Base-by-base conservation (phyloP, 2,113 vertebrate species). In the Colossoma macropomum region DNA sequence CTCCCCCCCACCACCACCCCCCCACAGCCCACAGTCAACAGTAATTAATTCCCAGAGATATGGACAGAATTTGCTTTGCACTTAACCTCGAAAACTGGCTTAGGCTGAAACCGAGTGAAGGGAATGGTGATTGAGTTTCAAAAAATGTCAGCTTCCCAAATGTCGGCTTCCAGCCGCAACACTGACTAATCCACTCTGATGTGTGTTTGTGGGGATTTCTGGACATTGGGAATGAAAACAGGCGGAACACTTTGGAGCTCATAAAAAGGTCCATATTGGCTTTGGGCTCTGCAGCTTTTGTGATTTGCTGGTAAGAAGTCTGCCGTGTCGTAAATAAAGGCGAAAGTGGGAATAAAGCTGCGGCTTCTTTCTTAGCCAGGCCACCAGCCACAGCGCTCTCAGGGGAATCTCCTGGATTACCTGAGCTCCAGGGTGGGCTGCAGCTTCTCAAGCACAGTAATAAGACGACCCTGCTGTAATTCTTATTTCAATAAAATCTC, bases 401-500 rank as follows among this genome's bases (percentile, higher is more conserved):
- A 45, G 38, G 13, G 52, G 34, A 48, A 80, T 77, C 82, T 59
- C 27, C 73, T 72, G 73, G 77, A 84, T 83, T 60, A 83, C 56
- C 66, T 71, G 69, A 66, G 66, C 81, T 86, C 82, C 73, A 83
- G 81, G 66, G 77, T 73, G 72, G 81, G 41, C 72, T n/a, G 30
- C 48, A 17, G 32, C 52, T 76, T 72, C 62, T 60, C 11, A 56
- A 63, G 78, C 23, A 45, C 30, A 25, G 41, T 56, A 28, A 23
- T 27, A 80, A 74, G 66, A 41, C 7, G 21, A 76, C 50, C 23
- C 32, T 34, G 68, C 56, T n/a, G 45, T 16, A 56, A 54, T 34
- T 88, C 84, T 87, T 77, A 85, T 65, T 1, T 81, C 80, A 88
- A 82, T 86, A 68, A 80, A 85, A 69, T 52, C 27, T 52, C 34